phyloP scores from a whole-genome alignment of 2,113 vertebrate species.

The Pica pica region DNA sequence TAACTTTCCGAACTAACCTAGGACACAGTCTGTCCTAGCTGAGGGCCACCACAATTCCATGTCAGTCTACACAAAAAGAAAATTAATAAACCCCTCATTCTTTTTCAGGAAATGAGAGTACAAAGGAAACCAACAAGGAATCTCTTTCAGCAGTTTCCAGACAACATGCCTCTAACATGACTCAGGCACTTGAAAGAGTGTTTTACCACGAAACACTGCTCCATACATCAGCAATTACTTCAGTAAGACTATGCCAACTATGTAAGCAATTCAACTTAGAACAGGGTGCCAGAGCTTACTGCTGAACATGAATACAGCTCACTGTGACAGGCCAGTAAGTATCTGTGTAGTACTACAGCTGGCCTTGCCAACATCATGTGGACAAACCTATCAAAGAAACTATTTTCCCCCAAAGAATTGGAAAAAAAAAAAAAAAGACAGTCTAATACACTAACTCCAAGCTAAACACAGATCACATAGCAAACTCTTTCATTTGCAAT shows the following conservation, averaged over 20 bases:
- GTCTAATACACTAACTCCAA: neutral
- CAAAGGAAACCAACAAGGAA: constrained; percentile 25
- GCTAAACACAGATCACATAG: neutral
- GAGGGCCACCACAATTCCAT: neutral
- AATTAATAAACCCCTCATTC: neutral
- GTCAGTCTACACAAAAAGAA: neutral
- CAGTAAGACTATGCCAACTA: neutral
- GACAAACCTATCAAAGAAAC: neutral
- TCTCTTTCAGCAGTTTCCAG: constrained; percentile 32
- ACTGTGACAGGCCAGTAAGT: neutral
- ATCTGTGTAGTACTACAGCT: neutral
- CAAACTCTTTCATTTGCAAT: neutral
- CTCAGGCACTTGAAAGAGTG: constrained; percentile 29
- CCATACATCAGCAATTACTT: constrained; percentile 24
- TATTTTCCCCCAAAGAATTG: neutral
- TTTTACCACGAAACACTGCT: neutral
- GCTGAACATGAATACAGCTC: constrained; percentile 5
- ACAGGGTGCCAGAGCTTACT: neutral
- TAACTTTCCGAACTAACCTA: neutral
- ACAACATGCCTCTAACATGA: constrained; percentile 36
- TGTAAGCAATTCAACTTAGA: neutral
- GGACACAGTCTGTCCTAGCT: neutral
- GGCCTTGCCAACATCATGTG: neutral
- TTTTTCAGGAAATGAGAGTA: constrained; percentile 42
- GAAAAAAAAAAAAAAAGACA: neutral